Evolutionary conservation across 2,888 invertebrate genomes (phyloP).

Genomic region (Mechanitis messenoides): DNA sequence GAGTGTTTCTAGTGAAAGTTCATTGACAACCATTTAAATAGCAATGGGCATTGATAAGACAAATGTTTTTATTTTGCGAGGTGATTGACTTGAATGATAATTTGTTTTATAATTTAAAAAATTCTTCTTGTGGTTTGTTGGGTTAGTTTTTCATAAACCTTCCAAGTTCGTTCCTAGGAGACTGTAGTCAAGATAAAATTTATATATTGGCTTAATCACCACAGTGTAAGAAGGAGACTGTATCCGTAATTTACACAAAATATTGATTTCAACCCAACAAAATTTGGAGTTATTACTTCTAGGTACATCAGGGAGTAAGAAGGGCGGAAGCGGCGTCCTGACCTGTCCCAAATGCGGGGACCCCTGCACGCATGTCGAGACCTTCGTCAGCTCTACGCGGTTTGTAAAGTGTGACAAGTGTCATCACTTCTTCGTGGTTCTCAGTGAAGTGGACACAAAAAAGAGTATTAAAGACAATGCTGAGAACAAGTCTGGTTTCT

Average conservation of each 20-base stretch:
- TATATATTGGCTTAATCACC: no score
- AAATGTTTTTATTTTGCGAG: not conserved
- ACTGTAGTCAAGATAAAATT: no score
- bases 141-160: not conserved
- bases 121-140: not conserved
- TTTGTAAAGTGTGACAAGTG: constrained; percentile 99
- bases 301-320: constrained; percentile 76
- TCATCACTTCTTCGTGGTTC: constrained; percentile 97
- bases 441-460: constrained; percentile 94
- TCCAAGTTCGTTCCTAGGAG: no score
- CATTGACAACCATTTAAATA: constrained; percentile 1
- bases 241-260: no score
- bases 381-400: constrained; percentile 96
- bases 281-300: constrained; percentile 9
- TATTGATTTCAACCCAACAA: no score
- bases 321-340: constrained; percentile 79
- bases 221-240: no score
- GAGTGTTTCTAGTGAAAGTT: constrained; percentile 1
- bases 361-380: constrained; percentile 97
- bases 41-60: not conserved
- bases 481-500: constrained; percentile 82
- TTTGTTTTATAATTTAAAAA: not conserved
- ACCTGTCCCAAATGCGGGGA: constrained; percentile 98
- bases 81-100: not conserved
- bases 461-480: constrained; percentile 88